A percentile compares a stretch with the other conserved stretches of the same genome.
phyloP scores from a whole-genome alignment of 2,888 invertebrate genomes.

The Zygogramma bicolorata region DNA sequence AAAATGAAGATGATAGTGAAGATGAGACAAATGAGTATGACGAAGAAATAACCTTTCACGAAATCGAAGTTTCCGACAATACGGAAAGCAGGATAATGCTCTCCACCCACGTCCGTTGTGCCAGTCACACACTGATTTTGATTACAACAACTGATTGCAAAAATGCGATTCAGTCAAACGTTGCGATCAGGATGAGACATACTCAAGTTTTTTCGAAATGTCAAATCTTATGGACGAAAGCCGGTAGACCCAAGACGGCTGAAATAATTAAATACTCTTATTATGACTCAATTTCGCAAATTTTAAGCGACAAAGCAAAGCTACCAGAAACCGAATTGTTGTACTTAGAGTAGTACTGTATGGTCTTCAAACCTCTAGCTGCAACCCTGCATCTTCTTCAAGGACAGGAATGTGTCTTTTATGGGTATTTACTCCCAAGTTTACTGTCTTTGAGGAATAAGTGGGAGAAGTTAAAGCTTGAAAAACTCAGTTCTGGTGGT shows the following conservation, averaged over 20 bases:
- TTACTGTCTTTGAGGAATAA: slow-evolving; percentile 28
- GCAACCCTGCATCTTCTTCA: slow-evolving; percentile 72
- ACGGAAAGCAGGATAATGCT: slow-evolving; percentile 1
- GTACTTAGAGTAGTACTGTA: neutral
- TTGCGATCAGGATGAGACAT: slow-evolving; percentile 30
- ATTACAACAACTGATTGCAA: slow-evolving; percentile 10
- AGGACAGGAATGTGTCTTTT: slow-evolving; percentile 73
- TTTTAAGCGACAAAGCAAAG: slow-evolving; percentile 2
- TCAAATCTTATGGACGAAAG: slow-evolving; percentile 37
- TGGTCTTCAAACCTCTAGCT: neutral
- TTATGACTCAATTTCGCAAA: slow-evolving; percentile 5
- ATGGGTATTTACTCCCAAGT: no score
- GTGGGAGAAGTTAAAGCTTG: slow-evolving; percentile 27
- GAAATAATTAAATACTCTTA: slow-evolving; percentile 41
- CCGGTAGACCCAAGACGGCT: slow-evolving; percentile 39
- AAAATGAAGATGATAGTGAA: slow-evolving; percentile 17
- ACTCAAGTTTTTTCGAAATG: slow-evolving; percentile 38
- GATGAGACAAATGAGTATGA: slow-evolving; percentile 12
- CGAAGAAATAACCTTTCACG: slow-evolving; percentile 12
- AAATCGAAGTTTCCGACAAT: slow-evolving; percentile 11
- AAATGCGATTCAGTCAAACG: slow-evolving; percentile 22
- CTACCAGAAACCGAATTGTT: neutral
- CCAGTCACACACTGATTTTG: slow-evolving; percentile 17
- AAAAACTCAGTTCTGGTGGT: no score
- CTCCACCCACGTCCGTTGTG: slow-evolving; percentile 12